Conservation (phyloP, 2,888 invertebrate species). For the Cephus runcator region DNA sequence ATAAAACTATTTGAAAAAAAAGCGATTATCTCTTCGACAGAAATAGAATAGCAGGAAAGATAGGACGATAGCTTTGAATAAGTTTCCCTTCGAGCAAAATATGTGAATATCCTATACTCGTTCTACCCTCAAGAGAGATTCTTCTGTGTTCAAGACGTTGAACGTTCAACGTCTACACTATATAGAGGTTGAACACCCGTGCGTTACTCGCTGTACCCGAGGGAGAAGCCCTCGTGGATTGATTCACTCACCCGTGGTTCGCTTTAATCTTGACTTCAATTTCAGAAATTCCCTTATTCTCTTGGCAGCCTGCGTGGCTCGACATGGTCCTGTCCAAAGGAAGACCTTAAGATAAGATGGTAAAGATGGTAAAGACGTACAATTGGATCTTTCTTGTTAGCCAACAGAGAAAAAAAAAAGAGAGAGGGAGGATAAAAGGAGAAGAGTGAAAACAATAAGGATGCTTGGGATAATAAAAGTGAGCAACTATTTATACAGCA, state of each 20-base stretch:
- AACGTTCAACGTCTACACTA: background rate
- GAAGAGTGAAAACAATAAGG: slow-evolving; percentile 17
- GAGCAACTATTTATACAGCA: slow-evolving; percentile 17
- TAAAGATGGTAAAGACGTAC: background rate
- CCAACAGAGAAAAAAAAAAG: background rate
- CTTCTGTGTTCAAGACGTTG: background rate
- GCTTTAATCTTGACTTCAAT: slow-evolving; percentile 22
- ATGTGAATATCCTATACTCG: background rate
- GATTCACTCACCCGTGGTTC: slow-evolving; percentile 21
- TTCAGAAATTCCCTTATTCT: slow-evolving; percentile 9
- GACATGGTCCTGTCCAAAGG: background rate
- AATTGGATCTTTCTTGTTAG: background rate
- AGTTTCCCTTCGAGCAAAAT: background rate
- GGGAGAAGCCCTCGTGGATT: slow-evolving; percentile 20
- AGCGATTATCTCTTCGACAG: background rate
- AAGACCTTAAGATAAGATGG: background rate
- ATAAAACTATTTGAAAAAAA: background rate
- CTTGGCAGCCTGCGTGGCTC: background rate
- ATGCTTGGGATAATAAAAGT: slow-evolving; percentile 33
- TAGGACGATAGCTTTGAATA: background rate
- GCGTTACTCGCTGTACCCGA: slow-evolving; percentile 2
- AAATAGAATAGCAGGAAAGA: background rate
- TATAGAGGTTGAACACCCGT: background rate
- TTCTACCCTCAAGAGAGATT: background rate
- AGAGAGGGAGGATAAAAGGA: slow-evolving; percentile 12